Evolutionary conservation across 64 coral and sea anemone species (phyloP).

Genomic region (Trachythela sp.): DNA sequence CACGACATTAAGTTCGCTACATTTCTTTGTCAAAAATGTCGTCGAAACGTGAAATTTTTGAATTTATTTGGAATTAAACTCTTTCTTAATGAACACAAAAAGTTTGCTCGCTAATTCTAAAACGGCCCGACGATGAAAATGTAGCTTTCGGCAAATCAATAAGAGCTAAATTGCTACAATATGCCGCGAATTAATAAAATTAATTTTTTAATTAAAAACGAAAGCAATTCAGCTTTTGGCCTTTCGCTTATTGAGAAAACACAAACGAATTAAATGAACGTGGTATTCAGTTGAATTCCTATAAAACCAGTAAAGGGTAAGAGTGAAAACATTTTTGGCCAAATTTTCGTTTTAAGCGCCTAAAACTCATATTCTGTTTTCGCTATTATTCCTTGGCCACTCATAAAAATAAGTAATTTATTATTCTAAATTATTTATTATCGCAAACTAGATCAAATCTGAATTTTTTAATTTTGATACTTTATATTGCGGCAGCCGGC

Average conservation of each 20-base stretch:
- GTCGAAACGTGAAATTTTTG: neutral
- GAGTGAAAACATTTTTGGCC: neutral
- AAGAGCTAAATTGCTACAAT: neutral
- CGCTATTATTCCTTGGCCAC: neutral
- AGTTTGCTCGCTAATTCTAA: neutral
- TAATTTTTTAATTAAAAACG: conserved; percentile 15
- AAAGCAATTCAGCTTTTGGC: neutral
- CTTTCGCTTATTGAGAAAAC: neutral
- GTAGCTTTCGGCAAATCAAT: neutral
- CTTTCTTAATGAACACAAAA: neutral
- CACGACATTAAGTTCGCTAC: too few species aligned
- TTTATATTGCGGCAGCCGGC: neutral
- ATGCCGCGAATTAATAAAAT: conserved; percentile 4
- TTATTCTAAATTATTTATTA: neutral
- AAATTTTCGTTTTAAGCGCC: too few species aligned
- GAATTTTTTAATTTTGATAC: conserved; percentile 12
- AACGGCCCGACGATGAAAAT: neutral
- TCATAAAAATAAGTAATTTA: neutral
- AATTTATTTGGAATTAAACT: neutral
- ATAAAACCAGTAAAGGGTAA: neutral
- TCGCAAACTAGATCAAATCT: neutral
- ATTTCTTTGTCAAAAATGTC: neutral
- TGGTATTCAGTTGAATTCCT: neutral
- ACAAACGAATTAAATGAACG: neutral
- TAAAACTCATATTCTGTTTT: neutral